phyloP scores from a whole-genome alignment of 2,888 invertebrate species.

The Deilephila porcellus region DNA sequence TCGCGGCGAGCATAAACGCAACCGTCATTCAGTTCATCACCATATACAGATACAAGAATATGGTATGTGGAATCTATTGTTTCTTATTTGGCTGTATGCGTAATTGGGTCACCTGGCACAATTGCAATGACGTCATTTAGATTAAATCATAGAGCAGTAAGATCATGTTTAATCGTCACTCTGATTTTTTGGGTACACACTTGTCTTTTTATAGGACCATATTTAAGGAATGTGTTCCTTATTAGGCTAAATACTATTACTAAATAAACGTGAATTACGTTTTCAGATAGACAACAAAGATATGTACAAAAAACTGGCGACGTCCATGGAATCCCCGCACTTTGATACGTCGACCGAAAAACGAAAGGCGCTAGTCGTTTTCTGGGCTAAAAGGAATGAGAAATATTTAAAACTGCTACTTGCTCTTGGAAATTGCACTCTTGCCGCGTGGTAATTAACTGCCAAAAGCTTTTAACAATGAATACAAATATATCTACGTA shows the following conservation, averaged over 20 bases:
- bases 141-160: slow-evolving; percentile 7
- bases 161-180: background rate
- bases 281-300: slow-evolving; percentile 55
- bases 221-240: background rate
- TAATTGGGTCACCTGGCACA: slow-evolving; percentile 3
- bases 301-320: slow-evolving; percentile 61
- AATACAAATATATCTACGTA: background rate
- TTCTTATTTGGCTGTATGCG: slow-evolving; percentile 29
- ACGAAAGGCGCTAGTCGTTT: slow-evolving; percentile 56
- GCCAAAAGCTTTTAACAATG: slow-evolving; percentile 22
- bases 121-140: slow-evolving; percentile 10
- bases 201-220: background rate
- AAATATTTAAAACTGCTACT: slow-evolving; percentile 62
- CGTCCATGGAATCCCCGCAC: slow-evolving; percentile 64
- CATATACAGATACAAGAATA: slow-evolving; percentile 63
- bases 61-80: slow-evolving; percentile 55
- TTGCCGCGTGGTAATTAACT: slow-evolving; percentile 63
- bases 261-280: background rate
- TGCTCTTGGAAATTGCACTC: slow-evolving; percentile 62
- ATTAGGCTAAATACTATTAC: background rate
- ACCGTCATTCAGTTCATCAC: slow-evolving; percentile 62
- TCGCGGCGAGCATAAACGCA: slow-evolving; percentile 59
- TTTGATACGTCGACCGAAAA: slow-evolving; percentile 64
- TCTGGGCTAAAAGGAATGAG: slow-evolving; percentile 62
- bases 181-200: background rate